Evolutionary conservation across 2,113 vertebrate species (phyloP).

Genomic region (Ia io): DNA sequence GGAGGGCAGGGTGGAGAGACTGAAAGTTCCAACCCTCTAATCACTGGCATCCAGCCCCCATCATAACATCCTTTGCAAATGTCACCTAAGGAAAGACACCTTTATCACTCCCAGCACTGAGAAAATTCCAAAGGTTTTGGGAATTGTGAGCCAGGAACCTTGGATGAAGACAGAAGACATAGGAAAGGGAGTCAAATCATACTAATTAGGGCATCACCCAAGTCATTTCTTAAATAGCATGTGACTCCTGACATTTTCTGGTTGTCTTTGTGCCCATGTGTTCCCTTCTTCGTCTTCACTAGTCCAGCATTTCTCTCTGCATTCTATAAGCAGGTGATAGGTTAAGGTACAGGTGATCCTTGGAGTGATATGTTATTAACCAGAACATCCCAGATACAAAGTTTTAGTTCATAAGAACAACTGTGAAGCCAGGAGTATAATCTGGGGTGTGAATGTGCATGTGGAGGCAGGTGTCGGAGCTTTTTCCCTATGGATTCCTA

Average conservation of each 20-base stretch:
- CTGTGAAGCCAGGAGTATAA: not conserved
- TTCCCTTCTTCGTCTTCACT: not conserved
- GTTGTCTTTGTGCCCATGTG: not conserved
- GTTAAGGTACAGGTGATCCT: not conserved
- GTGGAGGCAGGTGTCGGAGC: rapidly evolving
- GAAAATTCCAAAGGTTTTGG: not conserved
- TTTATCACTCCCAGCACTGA: not conserved
- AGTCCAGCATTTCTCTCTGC: not conserved
- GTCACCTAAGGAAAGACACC: not conserved
- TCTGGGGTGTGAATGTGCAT: no score
- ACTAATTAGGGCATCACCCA: not conserved
- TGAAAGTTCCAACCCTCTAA: not conserved
- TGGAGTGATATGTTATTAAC: not conserved
- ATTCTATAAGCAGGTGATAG: not conserved
- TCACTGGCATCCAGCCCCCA: not conserved
- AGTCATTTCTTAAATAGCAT: not conserved
- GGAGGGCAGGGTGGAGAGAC: no score
- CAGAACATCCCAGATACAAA: not conserved
- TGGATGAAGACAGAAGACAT: not conserved
- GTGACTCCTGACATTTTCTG: not conserved
- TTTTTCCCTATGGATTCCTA: not conserved
- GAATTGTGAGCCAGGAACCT: not conserved
- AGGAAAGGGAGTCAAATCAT: not conserved
- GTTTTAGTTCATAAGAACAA: not conserved
- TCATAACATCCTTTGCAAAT: not conserved